Evolutionary conservation across 2,888 invertebrate species (phyloP), one percentile per base, ranked within the genome.

Genomic region (Cantharis rufa): DNA sequence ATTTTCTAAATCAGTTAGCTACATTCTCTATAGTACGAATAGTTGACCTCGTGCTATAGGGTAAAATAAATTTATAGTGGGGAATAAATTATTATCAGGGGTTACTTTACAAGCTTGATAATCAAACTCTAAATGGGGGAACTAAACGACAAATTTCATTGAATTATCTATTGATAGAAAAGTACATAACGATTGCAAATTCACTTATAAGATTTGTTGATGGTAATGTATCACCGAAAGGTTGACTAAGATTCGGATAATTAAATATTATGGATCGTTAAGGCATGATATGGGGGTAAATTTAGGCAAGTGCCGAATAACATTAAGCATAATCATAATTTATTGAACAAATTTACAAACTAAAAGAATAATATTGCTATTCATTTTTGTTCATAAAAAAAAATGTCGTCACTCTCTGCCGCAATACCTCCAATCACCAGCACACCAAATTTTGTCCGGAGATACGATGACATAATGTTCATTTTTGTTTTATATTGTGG

Each of bases 71-170:
- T 75, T 71, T 71, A 71, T 71, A 71, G 75, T 62, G 61, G 80
- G 79, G 82, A 81, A 82, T 82, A 81, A 81, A 82, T 82, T 81
- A 81, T 73, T 71, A 74, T 48, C 48, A 74, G 70, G 80, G 78
- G 81, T 78, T 48, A 48, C 76, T 72, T 72, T 72, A 75, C 79
- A 77, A 79, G 77, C 76, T 75, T 74, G 80, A 81, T 78, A 81
- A 81, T 81, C 78, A 80, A 76, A 74, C 74, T 69, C 81, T 81
- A 79, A 79, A 78, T 81, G 79, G 82, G 81, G 80, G 80, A 78
- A 78, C 76, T 72, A 79, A 79, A 82, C 82, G 83, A 82, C 82
- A 83, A 82, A 83, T 83, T 82, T 83, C 80, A 83, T 83, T 81
- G 81, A 82, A 83, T 83, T 81, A 82, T 80, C 78, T 77, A 78